Conservation (phyloP, 1,140 invertebrate genomes). For the Drosophila baimaii region DNA sequence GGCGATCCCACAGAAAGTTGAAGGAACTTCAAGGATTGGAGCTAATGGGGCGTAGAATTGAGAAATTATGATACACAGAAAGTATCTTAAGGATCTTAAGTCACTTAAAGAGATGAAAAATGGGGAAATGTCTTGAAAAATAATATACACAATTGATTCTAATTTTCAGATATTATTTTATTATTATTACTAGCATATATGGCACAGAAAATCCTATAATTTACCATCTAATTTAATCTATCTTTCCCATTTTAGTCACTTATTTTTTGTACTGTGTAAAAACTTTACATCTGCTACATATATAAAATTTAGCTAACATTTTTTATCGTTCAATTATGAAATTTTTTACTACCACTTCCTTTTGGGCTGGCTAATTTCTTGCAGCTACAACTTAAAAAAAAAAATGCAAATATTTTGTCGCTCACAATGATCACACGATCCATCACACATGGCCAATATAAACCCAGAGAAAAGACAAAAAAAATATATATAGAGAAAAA, state of each 20-base stretch:
- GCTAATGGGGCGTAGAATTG: slow-evolving; percentile 31
- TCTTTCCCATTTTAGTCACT: neutral
- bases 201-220: no score
- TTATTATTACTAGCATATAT: neutral
- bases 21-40: slow-evolving; percentile 43
- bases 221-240: no score
- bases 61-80: slow-evolving; percentile 9
- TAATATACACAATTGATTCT: no score
- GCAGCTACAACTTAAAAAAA: slow-evolving; percentile 11
- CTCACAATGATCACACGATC: slow-evolving; percentile 30
- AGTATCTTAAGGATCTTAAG: neutral
- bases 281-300: neutral
- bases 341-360: slow-evolving; percentile 31
- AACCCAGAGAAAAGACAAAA: slow-evolving; percentile 10
- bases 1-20: slow-evolving; percentile 30
- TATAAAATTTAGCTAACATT: neutral
- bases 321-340: slow-evolving; percentile 14
- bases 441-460: slow-evolving; percentile 24
- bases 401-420: slow-evolving; percentile 41
- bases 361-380: slow-evolving; percentile 32
- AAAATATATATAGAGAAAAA: neutral
- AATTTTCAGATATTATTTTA: no score
- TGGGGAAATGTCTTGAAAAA: neutral
- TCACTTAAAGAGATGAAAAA: no score
- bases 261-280: neutral